Evolutionary conservation across 2,888 invertebrate genomes (phyloP).

Genomic region (Epistrophe grossulariae): DNA sequence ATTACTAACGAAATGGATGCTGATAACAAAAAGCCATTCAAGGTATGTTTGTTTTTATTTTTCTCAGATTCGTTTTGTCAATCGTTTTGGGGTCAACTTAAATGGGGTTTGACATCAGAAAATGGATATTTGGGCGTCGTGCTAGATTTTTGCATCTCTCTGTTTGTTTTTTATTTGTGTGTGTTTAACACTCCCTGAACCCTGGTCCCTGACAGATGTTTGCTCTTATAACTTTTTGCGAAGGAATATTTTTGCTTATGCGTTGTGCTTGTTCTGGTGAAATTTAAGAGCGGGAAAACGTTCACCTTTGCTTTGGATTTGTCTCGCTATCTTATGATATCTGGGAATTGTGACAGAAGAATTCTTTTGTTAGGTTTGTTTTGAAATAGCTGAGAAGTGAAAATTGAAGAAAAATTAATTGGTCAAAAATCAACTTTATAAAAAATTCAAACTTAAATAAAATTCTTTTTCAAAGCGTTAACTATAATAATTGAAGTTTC

Average conservation of each 20-base stretch:
- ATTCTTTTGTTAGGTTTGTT: slow-evolving; percentile 5
- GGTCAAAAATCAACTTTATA: background rate
- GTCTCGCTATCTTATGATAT: background rate
- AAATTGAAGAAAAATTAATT: background rate
- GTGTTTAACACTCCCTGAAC: slow-evolving; percentile 26
- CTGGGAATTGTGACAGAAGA: background rate
- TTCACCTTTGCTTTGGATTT: slow-evolving; percentile 30
- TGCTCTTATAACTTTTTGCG: slow-evolving; percentile 18
- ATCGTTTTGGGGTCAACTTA: slow-evolving; percentile 1
- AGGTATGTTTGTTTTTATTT: slow-evolving; percentile 76
- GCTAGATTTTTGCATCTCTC: slow-evolving; percentile 33
- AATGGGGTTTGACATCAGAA: background rate
- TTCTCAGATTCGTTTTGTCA: background rate
- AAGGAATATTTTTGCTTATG: slow-evolving; percentile 5
- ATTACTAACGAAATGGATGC: slow-evolving; percentile 76
- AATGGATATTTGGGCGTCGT: slow-evolving; percentile 59
- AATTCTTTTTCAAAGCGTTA: too few species aligned
- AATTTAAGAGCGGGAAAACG: slow-evolving; percentile 64
- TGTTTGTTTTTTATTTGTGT: slow-evolving; percentile 1
- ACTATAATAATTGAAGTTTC: background rate
- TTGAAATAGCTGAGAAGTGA: background rate
- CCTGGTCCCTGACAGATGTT: background rate
- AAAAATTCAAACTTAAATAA: background rate
- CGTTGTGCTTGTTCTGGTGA: slow-evolving; percentile 26
- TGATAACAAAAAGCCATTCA: slow-evolving; percentile 79